Conservation (phyloP, 2,797 vertebrate species). For the Hylomyscus alleni region DNA sequence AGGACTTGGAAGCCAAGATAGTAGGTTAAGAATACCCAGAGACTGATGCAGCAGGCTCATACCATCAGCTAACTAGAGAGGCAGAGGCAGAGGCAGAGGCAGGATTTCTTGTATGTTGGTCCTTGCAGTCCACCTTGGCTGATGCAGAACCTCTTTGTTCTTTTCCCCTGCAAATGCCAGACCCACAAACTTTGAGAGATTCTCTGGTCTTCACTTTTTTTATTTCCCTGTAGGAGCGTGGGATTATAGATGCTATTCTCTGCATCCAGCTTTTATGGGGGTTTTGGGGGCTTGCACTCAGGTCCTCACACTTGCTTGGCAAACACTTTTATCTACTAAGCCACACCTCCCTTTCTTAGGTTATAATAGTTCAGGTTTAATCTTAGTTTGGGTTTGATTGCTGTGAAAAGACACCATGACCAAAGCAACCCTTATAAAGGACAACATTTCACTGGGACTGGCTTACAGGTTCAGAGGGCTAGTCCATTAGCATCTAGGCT, state of each 20-base stretch:
- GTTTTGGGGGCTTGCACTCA: background rate
- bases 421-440: no score
- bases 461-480: no score
- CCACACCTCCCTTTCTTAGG: background rate
- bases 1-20: background rate
- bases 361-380: background rate
- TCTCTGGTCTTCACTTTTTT: background rate
- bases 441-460: no score
- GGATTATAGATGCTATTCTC: background rate
- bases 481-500: no score
- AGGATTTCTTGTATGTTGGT: background rate
- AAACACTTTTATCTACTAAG: background rate
- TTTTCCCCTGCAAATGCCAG: background rate
- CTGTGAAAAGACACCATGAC: no score
- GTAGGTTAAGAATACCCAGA: background rate
- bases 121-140: background rate
- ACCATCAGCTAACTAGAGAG: background rate
- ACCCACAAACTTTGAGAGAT: background rate
- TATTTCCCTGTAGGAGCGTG: background rate
- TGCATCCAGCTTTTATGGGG: background rate
- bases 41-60: no score
- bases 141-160: background rate
- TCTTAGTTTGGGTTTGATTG: no score
- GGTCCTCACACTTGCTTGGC: no score
- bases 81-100: background rate